Percentiles rank a stretch among this genome's conserved stretches.
Conservation (phyloP, 1,140 invertebrate species). For the Drosophila trapezifrons region DNA sequence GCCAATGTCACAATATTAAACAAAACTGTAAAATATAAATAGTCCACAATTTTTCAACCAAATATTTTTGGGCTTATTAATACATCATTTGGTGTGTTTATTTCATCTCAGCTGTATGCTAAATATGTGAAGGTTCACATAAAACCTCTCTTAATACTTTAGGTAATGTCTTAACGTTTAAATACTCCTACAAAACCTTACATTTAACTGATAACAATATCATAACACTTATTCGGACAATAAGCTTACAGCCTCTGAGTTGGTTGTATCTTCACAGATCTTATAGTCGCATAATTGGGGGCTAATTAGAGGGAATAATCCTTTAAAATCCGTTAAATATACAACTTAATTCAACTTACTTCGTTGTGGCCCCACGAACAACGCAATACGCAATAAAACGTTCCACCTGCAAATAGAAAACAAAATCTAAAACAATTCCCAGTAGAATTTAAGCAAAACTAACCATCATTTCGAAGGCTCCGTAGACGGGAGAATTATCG, state of each 20-base stretch:
- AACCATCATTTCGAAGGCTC: constrained; percentile 45
- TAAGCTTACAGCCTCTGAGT: not conserved
- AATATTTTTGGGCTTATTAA: not conserved
- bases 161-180: not conserved
- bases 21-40: not conserved
- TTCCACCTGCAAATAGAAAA: constrained; percentile 21
- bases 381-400: constrained; percentile 44
- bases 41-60: not conserved
- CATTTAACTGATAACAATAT: not conserved
- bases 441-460: not conserved
- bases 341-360: constrained; percentile 19
- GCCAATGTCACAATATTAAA: not conserved
- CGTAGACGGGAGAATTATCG: not conserved
- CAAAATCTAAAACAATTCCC: not conserved
- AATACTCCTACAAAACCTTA: not conserved
- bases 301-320: not conserved
- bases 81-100: constrained; percentile 10
- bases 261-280: constrained; percentile 1
- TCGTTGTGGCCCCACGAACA: constrained; percentile 18
- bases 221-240: not conserved
- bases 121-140: not conserved
- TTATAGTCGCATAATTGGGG: constrained; percentile 20
- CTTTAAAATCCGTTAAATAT: not conserved
- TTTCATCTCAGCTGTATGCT: constrained; percentile 32
- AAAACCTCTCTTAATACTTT: not conserved